These are phyloP conservation scores for Cantharis lateralis DNA, from an alignment of 2,888 invertebrate species.

Conservation along the genomic window DNA sequence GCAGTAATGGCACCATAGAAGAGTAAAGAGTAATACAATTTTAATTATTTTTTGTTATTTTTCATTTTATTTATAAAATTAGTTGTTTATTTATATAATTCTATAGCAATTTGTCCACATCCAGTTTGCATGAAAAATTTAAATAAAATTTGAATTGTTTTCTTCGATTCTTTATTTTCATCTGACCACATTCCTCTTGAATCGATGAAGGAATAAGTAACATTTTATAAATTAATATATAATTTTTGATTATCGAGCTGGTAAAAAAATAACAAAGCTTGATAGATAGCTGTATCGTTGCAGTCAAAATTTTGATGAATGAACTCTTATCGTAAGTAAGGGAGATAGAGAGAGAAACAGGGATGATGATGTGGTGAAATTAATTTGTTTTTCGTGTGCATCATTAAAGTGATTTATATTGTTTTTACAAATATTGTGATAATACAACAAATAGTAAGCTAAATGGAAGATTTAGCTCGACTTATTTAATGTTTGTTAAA, in stretches of 20 bases:
- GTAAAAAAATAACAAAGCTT: neutral
- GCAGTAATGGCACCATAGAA: accelerated
- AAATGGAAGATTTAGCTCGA: neutral
- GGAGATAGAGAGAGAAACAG: neutral
- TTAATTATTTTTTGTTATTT: neutral
- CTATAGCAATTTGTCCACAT: neutral
- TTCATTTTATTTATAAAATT: neutral
- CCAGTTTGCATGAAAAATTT: neutral
- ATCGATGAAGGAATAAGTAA: too few species aligned
- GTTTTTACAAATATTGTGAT: neutral
- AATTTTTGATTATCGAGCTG: neutral
- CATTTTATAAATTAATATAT: neutral
- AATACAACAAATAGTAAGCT: neutral
- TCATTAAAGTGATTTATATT: neutral
- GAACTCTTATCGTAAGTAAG: neutral
- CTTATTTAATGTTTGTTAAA: neutral
- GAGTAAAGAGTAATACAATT: neutral
- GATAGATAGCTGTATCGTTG: neutral
- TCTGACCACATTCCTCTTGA: too few species aligned
- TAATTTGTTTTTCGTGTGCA: neutral
- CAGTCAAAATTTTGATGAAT: neutral
- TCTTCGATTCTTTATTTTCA: neutral
- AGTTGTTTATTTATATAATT: too few species aligned
- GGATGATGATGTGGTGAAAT: neutral
- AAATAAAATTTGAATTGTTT: neutral